Evolutionary conservation across 2,113 vertebrate genomes (phyloP), one percentile per base, ranked within the genome.

Genomic region (Jacana jacana): DNA sequence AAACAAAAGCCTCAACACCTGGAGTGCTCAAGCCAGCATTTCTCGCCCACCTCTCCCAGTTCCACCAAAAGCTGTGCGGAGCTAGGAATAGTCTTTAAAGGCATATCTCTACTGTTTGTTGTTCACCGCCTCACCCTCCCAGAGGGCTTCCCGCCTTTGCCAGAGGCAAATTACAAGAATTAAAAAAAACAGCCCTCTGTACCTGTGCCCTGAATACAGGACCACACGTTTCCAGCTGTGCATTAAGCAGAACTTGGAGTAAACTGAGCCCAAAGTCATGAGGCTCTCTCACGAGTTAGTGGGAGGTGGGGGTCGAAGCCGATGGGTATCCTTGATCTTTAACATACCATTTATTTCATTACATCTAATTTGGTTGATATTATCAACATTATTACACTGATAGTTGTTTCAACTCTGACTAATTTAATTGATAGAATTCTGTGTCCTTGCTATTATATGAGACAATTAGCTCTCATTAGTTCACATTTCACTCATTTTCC

Each of bases 381-480:
- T 98, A 98, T 97, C 98, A 98, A 98, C 98, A 98, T 97, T 98
- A 98, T 98, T 98, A 98, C 97, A 98, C 97, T 98, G 98, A 98
- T 98, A 97, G 98, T 98, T 98, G 98, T 98, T 98, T 98, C 97
- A 98, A 97, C 98, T 98, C 97, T 97, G 97, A 96, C 97, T 98
- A 98, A 98, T 98, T 98, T 98, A 98, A 98, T 98, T 98, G 98
- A 98, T 97, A 97, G 97, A 98, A 96, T 97, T 98, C 96, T 98
- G 90, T 98, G 98, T 98, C 98, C 98, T 98, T 98, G 98, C 98
- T 97, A 98, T 98, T 98, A 97, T 97, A 92, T 97, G 98, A 98
- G 94, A 98, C 98, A 98, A 98, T 98, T 98, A 98, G 97, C 97
- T 98, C 98, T 98, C 98, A 98, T 98, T 98, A 98, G 97, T 97